Percentiles rank a stretch among this genome's conserved stretches.
These are phyloP conservation scores for Crossocerus cetratus DNA, from an alignment of 2,888 invertebrate species.

Conservation along the genomic window DNA sequence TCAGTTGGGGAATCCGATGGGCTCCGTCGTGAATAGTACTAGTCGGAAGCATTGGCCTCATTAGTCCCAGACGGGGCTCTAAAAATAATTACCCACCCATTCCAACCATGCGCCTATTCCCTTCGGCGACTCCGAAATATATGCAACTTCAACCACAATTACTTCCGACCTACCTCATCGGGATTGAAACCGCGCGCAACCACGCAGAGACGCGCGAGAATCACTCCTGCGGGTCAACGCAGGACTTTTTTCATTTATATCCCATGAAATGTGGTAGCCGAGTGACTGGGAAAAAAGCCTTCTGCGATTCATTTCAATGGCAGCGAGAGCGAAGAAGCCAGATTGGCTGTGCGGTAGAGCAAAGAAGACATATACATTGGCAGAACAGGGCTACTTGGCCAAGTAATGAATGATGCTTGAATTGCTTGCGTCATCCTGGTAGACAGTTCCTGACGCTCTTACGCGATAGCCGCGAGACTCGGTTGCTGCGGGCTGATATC, in stretches of 20 bases:
- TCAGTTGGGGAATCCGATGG: slow-evolving; percentile 36
- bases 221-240: not conserved
- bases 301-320: slow-evolving; percentile 36
- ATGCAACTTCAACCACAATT: not conserved
- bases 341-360: not conserved
- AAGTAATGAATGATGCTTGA: slow-evolving; percentile 43
- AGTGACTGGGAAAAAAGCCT: slow-evolving; percentile 26
- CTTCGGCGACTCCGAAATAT: slow-evolving; percentile 13
- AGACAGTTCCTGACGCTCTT: slow-evolving; percentile 31
- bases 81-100: slow-evolving; percentile 17
- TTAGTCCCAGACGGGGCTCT: slow-evolving; percentile 52
- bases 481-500: slow-evolving; percentile 19
- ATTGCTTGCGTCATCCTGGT: slow-evolving; percentile 31
- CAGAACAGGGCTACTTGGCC: slow-evolving; percentile 31
- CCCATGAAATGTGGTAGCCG: slow-evolving; percentile 25
- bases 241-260: slow-evolving; percentile 6
- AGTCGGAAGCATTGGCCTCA: slow-evolving; percentile 54
- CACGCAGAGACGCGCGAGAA: not conserved
- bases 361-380: slow-evolving; percentile 10
- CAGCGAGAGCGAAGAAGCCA: slow-evolving; percentile 11
- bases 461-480: slow-evolving; percentile 28
- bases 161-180: not conserved
- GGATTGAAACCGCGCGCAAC: not conserved
- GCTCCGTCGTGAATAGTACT: slow-evolving; percentile 20
- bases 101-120: slow-evolving; percentile 17